Evolutionary conservation across 2,888 invertebrate genomes (phyloP).

Genomic region (Plebejus anna): DNA sequence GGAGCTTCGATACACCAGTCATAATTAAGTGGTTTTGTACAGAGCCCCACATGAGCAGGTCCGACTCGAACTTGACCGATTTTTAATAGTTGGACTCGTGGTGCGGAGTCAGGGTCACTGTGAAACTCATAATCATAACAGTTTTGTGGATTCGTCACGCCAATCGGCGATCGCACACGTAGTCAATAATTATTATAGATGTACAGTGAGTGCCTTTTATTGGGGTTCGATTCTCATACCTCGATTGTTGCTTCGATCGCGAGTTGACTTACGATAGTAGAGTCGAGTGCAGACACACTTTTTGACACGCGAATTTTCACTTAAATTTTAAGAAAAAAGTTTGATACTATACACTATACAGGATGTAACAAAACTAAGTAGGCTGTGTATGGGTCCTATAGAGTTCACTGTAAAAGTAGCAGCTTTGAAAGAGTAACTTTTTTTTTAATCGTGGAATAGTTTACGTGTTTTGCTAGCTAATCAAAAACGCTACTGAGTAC

Average conservation of each 20-base stretch:
- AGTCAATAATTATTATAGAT: background rate
- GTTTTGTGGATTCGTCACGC: conserved; percentile 21
- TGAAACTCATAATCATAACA: conserved; percentile 18
- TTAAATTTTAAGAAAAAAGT: no score
- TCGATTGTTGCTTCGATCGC: background rate
- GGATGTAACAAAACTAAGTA: no score
- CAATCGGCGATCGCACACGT: conserved; percentile 11
- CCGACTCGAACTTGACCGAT: background rate
- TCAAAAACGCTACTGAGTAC: no score
- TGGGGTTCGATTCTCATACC: background rate
- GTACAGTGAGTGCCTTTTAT: background rate
- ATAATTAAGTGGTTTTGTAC: background rate
- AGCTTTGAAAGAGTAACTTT: no score
- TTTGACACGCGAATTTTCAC: background rate
- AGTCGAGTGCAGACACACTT: background rate
- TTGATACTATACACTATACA: no score
- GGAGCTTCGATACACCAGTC: no score
- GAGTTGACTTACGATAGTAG: background rate
- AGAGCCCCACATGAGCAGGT: background rate
- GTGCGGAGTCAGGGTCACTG: conserved; percentile 18
- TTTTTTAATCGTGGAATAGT: no score
- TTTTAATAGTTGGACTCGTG: background rate
- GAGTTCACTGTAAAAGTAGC: no score
- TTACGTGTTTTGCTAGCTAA: no score
- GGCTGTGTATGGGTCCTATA: no score